A percentile compares a stretch with the other conserved stretches of the same genome.
Evolutionary conservation across 2,113 vertebrate genomes (phyloP).

Genomic region (Neodontobutis hainanensis): DNA sequence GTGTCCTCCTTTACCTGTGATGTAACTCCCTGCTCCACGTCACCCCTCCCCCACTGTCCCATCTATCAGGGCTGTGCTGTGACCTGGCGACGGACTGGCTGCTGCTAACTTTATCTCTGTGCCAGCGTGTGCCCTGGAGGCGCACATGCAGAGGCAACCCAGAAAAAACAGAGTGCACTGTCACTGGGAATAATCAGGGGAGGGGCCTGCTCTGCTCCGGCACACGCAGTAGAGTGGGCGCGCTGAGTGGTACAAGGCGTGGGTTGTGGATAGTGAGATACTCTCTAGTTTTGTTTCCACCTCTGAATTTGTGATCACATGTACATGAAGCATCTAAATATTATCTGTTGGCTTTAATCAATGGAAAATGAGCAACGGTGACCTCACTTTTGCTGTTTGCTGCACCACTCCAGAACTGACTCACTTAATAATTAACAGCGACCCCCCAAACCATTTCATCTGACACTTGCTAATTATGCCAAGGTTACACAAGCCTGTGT

Average conservation of each 20-base stretch:
- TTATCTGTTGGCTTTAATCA: conserved; percentile 14
- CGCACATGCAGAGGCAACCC: conserved; percentile 52
- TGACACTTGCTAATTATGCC: conserved; percentile 29
- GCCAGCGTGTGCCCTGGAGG: conserved; percentile 62
- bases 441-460: conserved; percentile 37
- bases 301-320: conserved; percentile 13
- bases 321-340: conserved; percentile 22
- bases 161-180: conserved; percentile 67
- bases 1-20: too few species aligned
- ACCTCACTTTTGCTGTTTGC: conserved; percentile 36
- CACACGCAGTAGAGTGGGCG: too few species aligned
- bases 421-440: conserved; percentile 56
- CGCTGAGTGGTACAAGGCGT: neutral
- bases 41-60: too few species aligned
- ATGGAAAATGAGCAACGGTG: conserved; percentile 9
- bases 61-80: too few species aligned
- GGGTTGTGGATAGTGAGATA: conserved; percentile 12
- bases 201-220: conserved; percentile 4
- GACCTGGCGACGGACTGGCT: neutral
- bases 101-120: conserved; percentile 72
- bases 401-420: conserved; percentile 34
- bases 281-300: neutral
- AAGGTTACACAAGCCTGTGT: conserved; percentile 7
- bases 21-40: too few species aligned
- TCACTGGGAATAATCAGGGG: conserved; percentile 49